Evolutionary conservation across 2,113 vertebrate genomes (phyloP).

Genomic region (Gadus macrocephalus): DNA sequence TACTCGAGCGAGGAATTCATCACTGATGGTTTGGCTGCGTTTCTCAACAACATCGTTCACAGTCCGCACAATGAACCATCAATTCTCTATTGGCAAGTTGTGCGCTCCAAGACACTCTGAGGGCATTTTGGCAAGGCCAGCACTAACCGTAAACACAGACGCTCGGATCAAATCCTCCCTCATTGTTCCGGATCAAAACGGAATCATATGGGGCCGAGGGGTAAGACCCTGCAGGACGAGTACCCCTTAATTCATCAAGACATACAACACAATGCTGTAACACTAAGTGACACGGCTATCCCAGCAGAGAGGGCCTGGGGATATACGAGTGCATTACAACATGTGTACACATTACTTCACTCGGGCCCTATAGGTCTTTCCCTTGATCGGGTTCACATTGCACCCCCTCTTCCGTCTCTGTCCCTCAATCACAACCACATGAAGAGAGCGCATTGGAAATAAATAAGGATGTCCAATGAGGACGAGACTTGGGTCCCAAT

Average conservation of each 20-base stretch:
- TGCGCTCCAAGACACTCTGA: conserved; percentile 28
- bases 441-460: conserved; percentile 43
- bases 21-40: conserved; percentile 36
- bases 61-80: conserved; percentile 6
- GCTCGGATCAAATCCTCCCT: conserved; percentile 20
- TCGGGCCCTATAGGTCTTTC: too few relatives aligned
- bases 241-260: conserved; percentile 25
- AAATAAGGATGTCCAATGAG: conserved; percentile 50
- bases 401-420: conserved; percentile 25
- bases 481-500: conserved; percentile 10
- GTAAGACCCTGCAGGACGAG: conserved; percentile 24
- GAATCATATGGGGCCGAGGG: conserved; percentile 21
- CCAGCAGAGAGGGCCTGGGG: not conserved
- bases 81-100: not conserved
- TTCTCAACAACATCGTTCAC: conserved; percentile 44
- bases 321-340: too few relatives aligned
- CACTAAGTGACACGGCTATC: conserved; percentile 22
- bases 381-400: too few relatives aligned
- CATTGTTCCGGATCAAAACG: conserved; percentile 30
- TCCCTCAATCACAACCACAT: conserved; percentile 60
- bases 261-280: not conserved
- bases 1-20: conserved; percentile 22
- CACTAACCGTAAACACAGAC: conserved; percentile 30
- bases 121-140: conserved; percentile 29
- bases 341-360: too few relatives aligned